Evolutionary conservation across 2,888 invertebrate species (phyloP), one percentile per base, ranked within the genome.

Genomic region (Laothoe populi): DNA sequence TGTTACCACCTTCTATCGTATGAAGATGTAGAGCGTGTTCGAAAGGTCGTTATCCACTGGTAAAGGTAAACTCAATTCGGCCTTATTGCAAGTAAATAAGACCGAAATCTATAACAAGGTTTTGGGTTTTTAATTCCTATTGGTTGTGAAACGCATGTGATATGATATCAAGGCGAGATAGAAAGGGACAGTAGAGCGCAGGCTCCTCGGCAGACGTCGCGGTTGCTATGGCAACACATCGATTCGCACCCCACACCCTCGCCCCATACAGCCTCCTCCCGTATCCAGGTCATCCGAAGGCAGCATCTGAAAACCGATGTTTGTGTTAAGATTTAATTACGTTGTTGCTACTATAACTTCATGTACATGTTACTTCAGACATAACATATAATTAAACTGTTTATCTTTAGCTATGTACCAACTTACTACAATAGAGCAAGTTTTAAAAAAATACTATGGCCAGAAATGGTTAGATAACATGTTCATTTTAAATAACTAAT

Each of bases 131-230:
- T 73, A 79, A 66, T 49, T 70, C 62, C 75, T 59, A 81, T 84
- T 76, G 70, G 64, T n/a, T 66, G 42, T 67, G 60, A 65, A 67
- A 62, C 63, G 64, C 69, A 81, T 88, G 88, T 90, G 92, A 92
- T 92, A 92, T 92, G 91, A 92, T 92, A 92, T 88, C 89, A 86
- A 87, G 90, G 88, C 92, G 91, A 92, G 92, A 92, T 86, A 91
- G 92, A 92, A 83, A 90, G 90, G 85, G 92, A 92, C 84, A 92
- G 92, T 90, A 90, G 87, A 87, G 89, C 87, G 89, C 92, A 91
- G 90, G 85, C 90, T 91, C 86, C 91, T 91, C 90, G 89, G 92
- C 92, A 92, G 92, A 92, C 92, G 91, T 92, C 88, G 91, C 92
- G 83, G 92, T 92, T 81, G 87, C 84, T 79, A 90, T 91, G 83